phyloP scores from a whole-genome alignment of 2,113 vertebrate genomes.

The Erinaceus europaeus region DNA sequence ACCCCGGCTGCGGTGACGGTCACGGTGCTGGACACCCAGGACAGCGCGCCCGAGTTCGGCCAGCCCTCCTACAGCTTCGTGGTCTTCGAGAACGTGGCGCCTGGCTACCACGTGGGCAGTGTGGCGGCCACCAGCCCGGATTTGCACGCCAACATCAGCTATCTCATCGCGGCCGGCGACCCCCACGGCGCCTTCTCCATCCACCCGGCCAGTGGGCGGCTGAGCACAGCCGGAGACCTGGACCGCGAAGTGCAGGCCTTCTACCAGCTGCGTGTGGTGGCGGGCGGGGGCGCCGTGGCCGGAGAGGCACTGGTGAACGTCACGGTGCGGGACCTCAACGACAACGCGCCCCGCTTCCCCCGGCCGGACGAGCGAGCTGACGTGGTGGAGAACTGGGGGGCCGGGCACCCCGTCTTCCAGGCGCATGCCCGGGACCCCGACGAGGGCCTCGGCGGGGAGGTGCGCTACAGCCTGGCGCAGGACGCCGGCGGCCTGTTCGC shows the following conservation, averaged over 20 bases:
- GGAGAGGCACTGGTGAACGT: conserved; percentile 94
- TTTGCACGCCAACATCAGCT: conserved; percentile 94
- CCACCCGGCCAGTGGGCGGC: conserved; percentile 86
- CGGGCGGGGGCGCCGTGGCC: conserved; percentile 91
- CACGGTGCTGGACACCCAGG: conserved; percentile 95
- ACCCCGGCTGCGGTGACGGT: conserved; percentile 94
- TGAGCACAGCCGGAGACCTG: conserved; percentile 89
- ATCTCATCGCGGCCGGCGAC: conserved; percentile 94
- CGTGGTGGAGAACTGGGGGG: conserved; percentile 96
- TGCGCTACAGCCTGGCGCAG: conserved; percentile 93
- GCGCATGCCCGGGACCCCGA: conserved; percentile 93
- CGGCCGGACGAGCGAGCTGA: conserved; percentile 92
- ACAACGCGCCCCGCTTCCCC: conserved; percentile 93
- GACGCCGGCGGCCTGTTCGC: conserved; percentile 92
- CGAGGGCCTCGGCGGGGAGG: conserved; percentile 91
- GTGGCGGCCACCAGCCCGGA: conserved; percentile 94
- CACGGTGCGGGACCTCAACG: conserved; percentile 96
- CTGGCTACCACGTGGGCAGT: conserved; percentile 90
- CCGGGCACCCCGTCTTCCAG: conserved; percentile 94
- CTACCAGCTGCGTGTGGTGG: conserved; percentile 94
- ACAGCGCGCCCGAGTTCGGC: conserved; percentile 94
- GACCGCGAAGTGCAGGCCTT: conserved; percentile 95
- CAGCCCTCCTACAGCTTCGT: conserved; percentile 94
- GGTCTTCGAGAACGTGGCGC: conserved; percentile 95
- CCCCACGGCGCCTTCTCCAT: conserved; percentile 92